Base-by-base conservation (phyloP, 2,113 vertebrate genomes). In the Lucifuga dentata region DNA sequence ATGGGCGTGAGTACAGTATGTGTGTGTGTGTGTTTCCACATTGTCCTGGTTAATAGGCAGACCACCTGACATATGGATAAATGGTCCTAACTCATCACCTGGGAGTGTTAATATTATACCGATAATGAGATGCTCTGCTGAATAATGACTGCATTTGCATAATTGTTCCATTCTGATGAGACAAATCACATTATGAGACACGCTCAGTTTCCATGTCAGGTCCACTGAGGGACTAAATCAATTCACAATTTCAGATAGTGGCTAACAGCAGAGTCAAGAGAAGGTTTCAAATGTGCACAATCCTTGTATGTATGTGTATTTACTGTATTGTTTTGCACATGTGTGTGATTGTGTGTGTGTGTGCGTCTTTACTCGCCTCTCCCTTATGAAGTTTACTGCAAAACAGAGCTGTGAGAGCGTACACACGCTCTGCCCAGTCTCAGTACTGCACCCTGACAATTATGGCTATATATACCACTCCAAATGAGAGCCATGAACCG, bases 401-500 rank as follows among this genome's bases (percentile, higher is more conserved):
- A 90, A 88, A 80, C 84, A 87, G 81, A 64, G 59, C 78, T 84
- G 85, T 83, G 84, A 84, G 82, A 86, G 84, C 76, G 78, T 73
- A 84, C 83, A 87, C 86, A 91, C 78, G 81, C 83, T 83, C 83
- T 88, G 84, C 85, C 78, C 89, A 89, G 84, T 83, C 83, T 78
- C 73, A 41, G 66, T 81, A 83, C 86, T 86, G 87, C 89, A 87
- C 86, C 90, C 90, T 83, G 83, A 90, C 92, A 92, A 92, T 93
- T 93, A 93, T 84, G 78, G 91, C 90, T 92, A 93, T 93, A 93
- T 93, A 91, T 93, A 93, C 91, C 88, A 73, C 76, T 85, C 83
- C 83, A 92, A 92, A 92, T 93, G 89, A 92, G 89, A 92, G 89
- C 89, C 87, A 88, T 88, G 90, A 89, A 90, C 83, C 39, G 48